Evolutionary conservation across 1,140 invertebrate species (phyloP).

Genomic region (Orius laevigatus): DNA sequence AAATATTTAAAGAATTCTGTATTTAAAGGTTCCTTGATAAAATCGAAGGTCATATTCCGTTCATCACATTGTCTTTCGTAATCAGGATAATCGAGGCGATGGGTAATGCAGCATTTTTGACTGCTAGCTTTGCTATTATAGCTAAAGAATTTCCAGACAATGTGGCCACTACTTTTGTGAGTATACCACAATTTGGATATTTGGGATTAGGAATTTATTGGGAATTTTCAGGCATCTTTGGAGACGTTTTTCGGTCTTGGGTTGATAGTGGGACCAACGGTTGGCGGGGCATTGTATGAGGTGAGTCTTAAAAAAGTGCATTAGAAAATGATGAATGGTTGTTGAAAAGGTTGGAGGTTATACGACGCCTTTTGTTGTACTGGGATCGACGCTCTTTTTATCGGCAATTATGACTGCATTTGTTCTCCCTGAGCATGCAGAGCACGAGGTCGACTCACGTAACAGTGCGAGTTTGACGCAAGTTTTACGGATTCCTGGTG

Average conservation of each 20-base stretch:
- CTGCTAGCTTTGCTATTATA: conserved; percentile 81
- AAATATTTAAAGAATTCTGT: too few relatives aligned
- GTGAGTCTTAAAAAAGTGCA: conserved; percentile 23
- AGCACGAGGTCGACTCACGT: conserved; percentile 35
- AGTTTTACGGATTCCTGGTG: conserved; percentile 48
- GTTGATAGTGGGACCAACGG: conserved; percentile 67
- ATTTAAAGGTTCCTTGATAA: conserved; percentile 54
- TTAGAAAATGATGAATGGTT: not conserved
- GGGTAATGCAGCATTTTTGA: conserved; percentile 82
- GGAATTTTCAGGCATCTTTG: conserved; percentile 46
- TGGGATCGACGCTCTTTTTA: conserved; percentile 58
- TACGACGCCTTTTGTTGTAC: conserved; percentile 65
- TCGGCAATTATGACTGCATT: conserved; percentile 58
- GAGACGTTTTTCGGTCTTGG: conserved; percentile 84
- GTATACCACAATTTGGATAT: too few relatives aligned
- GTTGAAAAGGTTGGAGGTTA: conserved; percentile 55
- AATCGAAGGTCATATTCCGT: conserved; percentile 60
- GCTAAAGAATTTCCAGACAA: conserved; percentile 81
- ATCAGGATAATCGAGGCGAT: conserved; percentile 77
- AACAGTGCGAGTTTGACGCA: conserved; percentile 39
- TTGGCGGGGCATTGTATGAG: conserved; percentile 64
- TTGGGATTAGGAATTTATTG: too few relatives aligned
- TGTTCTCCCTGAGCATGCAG: conserved; percentile 46
- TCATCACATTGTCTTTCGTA: conserved; percentile 70
- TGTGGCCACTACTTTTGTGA: conserved; percentile 80